Evolutionary conservation across 2,797 vertebrate species (phyloP), one percentile per base, ranked within the genome.

Genomic region (Anguilla marmorata): DNA sequence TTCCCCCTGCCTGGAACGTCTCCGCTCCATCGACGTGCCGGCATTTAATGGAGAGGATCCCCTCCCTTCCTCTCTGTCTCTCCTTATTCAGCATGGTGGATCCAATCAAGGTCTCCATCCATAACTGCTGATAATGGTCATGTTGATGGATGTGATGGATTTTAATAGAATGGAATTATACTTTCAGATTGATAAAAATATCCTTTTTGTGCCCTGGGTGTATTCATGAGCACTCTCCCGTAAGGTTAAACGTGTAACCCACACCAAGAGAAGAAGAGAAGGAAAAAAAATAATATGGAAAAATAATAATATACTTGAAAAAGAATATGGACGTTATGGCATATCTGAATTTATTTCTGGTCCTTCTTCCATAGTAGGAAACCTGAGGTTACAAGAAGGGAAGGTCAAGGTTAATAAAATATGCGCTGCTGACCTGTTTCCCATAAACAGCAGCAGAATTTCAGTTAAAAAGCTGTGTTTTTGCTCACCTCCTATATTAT

Each of bases 1-100:
- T 96, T 94, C 93, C 94, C 94, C 94, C 95, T 96, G 95, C 97
- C 96, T 96, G 93, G 94, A 94, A 93, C 95, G 95, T 95, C 96
- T 96, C 94, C 74, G 69, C 92, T 0, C 86, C 92, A 89, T 90
- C 89, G 54, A 90, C 92, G 93, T 92, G 90, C 93, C 91, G 90
- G 90, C 93, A 92, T 92, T 91, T 94, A 90, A 91, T 92, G 90
- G 91, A 95, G 90, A 92, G 91, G 92, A 94, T 84, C 90, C 92
- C 91, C 85, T 85, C 84, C 45, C 16, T 87, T 66, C 30, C 91
- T 93, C 91, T 93, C 93, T 91, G 89, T 88, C 91, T 93, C 85
- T 93, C 79, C 82, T 79, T 76, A 80, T 87, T 85, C 74, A 69
- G 85, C 72, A 69, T 66, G 80, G 60, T 74, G 48, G 74, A 90